A percentile compares a stretch with the other conserved stretches of the same genome.
Evolutionary conservation across 2,888 invertebrate genomes (phyloP).

Genomic region (Melanotus villosus): DNA sequence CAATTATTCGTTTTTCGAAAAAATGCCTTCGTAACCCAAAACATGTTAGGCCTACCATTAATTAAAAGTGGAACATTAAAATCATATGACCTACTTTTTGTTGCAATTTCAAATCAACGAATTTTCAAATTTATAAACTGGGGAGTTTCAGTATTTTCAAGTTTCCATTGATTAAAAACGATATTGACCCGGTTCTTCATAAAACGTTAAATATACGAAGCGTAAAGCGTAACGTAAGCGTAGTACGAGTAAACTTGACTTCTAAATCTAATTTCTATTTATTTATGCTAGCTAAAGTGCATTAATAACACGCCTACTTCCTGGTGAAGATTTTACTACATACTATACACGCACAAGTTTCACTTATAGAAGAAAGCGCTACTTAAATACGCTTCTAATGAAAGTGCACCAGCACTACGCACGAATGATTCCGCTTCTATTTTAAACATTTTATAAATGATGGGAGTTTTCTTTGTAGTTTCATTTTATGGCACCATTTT

Average conservation of each 20-base stretch:
- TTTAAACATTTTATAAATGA: neutral
- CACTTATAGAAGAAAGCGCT: slow-evolving; percentile 41
- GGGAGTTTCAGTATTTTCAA: too few relatives aligned
- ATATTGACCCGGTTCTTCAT: slow-evolving; percentile 38
- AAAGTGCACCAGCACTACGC: slow-evolving; percentile 26
- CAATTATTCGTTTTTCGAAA: neutral
- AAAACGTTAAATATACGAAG: slow-evolving; percentile 39
- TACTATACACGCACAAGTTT: slow-evolving; percentile 42
- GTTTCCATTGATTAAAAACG: neutral
- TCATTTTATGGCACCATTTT: too few relatives aligned
- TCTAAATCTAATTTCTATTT: slow-evolving; percentile 49
- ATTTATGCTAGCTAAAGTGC: slow-evolving; percentile 45
- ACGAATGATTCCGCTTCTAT: neutral
- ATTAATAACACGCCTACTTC: slow-evolving; percentile 46
- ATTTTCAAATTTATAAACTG: too few relatives aligned
- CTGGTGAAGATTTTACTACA: slow-evolving; percentile 44
- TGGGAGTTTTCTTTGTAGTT: neutral
- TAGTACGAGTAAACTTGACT: slow-evolving; percentile 47
- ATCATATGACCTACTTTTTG: too few relatives aligned
- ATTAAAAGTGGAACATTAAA: too few relatives aligned
- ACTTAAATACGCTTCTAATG: slow-evolving; percentile 32
- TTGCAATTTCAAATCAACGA: too few relatives aligned
- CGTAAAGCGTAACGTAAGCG: slow-evolving; percentile 42
- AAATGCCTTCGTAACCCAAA: neutral
- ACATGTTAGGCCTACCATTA: too few relatives aligned